Percentiles rank a stretch among this genome's conserved stretches.
Evolutionary conservation across 2,888 invertebrate species (phyloP).

Genomic region (Pharmacophagus antenor): DNA sequence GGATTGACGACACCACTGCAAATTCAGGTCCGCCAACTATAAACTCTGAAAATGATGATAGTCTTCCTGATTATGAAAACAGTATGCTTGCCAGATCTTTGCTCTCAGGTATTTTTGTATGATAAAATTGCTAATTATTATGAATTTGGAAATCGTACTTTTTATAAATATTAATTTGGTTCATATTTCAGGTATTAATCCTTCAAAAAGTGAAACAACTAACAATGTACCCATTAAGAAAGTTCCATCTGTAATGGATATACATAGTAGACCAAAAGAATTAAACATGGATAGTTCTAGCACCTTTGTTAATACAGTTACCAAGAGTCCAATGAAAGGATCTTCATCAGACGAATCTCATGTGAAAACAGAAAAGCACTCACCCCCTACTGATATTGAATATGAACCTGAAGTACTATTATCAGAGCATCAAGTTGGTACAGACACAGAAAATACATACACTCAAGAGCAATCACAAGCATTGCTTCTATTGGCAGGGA

Average conservation of each 20-base stretch:
- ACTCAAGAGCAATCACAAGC: conserved; percentile 68
- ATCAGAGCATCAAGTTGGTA: conserved; percentile 70
- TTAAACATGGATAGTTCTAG: conserved; percentile 51
- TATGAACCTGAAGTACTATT: conserved; percentile 74
- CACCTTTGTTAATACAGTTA: conserved; percentile 48
- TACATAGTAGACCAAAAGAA: conserved; percentile 59
- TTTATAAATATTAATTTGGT: not conserved
- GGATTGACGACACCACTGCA: conserved; percentile 59
- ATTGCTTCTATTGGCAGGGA: conserved; percentile 62
- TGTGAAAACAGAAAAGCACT: conserved; percentile 70
- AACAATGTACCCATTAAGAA: conserved; percentile 60
- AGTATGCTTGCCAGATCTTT: conserved; percentile 78
- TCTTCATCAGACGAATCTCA: conserved; percentile 52
- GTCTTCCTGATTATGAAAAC: conserved; percentile 76
- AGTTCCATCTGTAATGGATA: conserved; percentile 55
- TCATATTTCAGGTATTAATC: conserved; percentile 66
- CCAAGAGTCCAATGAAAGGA: conserved; percentile 63
- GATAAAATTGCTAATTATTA: not conserved
- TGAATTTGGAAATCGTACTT: not conserved
- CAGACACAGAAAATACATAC: conserved; percentile 59
- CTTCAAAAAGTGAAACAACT: conserved; percentile 68
- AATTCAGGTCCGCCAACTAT: conserved; percentile 48
- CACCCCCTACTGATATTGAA: conserved; percentile 71
- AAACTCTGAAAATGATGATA: conserved; percentile 69
- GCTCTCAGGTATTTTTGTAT: conserved; percentile 69